A percentile compares a stretch with the other conserved stretches of the same genome.
Evolutionary conservation across 1,140 invertebrate species (phyloP).

Genomic region (Heliothis virescens): DNA sequence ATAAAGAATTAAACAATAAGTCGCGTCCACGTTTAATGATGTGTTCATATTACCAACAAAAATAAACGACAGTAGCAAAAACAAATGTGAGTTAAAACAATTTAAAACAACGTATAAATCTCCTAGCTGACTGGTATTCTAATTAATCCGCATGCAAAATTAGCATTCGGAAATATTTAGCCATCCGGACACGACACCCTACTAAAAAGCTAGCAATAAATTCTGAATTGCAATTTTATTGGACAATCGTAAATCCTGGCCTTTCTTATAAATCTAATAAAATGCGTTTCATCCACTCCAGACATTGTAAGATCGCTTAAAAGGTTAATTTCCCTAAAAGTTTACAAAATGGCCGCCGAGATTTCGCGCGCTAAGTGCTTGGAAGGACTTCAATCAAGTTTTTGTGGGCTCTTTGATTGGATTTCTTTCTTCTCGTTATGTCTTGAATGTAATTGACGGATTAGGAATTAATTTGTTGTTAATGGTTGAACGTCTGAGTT

Average conservation of each 20-base stretch:
- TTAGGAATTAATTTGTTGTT: constrained; percentile 23
- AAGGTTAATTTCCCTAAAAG: constrained; percentile 47
- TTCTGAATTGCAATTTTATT: constrained; percentile 47
- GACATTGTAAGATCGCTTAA: constrained; percentile 37
- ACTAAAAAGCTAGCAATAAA: constrained; percentile 29
- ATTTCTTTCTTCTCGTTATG: constrained; percentile 23
- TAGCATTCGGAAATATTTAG: constrained; percentile 23
- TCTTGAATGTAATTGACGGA: constrained; percentile 24
- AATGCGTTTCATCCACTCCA: constrained; percentile 40
- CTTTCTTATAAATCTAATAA: constrained; percentile 43
- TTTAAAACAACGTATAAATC: constrained; percentile 26
- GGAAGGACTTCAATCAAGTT: constrained; percentile 29
- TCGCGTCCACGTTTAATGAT: no score
- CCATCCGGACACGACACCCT: background rate
- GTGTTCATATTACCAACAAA: no score
- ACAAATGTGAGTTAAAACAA: constrained; percentile 1
- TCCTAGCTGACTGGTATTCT: background rate
- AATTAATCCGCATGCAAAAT: constrained; percentile 36
- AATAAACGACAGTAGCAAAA: background rate
- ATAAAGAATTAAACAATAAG: no score
- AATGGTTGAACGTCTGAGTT: background rate
- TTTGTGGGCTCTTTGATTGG: constrained; percentile 25
- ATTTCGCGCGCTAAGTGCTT: constrained; percentile 26
- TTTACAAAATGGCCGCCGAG: constrained; percentile 9
- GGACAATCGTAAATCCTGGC: constrained; percentile 41